Evolutionary conservation across 2,888 invertebrate species (phyloP).

Genomic region (Chrysina gloriosa): DNA sequence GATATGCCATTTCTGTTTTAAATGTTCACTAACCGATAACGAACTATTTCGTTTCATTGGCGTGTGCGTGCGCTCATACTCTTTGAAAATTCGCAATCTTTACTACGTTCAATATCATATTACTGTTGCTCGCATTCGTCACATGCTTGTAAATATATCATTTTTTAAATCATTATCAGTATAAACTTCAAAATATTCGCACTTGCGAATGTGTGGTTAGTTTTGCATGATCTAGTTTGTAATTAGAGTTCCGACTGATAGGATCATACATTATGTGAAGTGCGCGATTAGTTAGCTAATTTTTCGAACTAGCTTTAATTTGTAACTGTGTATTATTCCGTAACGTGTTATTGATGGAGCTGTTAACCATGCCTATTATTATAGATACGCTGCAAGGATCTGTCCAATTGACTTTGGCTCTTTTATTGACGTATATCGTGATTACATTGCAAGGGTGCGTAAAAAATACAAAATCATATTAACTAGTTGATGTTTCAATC

Average conservation of each 20-base stretch:
- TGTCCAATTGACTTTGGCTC: constrained; percentile 56
- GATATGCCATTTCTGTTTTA: background rate
- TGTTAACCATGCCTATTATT: constrained; percentile 42
- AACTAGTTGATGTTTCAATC: too few species aligned
- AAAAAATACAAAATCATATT: background rate
- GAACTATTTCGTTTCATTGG: background rate
- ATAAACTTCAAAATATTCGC: constrained; percentile 21
- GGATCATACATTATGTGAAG: background rate
- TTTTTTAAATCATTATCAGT: constrained; percentile 24
- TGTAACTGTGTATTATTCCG: background rate
- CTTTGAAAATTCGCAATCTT: constrained; percentile 14
- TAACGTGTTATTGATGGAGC: constrained; percentile 3
- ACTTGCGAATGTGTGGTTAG: constrained; percentile 15
- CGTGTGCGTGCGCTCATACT: background rate
- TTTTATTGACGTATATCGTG: constrained; percentile 58
- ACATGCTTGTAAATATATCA: constrained; percentile 8
- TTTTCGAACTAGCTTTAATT: background rate
- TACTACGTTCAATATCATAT: background rate
- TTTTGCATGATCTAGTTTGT: constrained; percentile 12
- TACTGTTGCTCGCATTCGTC: constrained; percentile 3
- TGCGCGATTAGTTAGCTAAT: background rate
- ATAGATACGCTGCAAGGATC: constrained; percentile 56
- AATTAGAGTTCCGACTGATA: background rate
- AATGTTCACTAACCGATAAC: constrained; percentile 17
- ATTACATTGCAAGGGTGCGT: constrained; percentile 58